Evolutionary conservation across 2,888 invertebrate species (phyloP), one percentile per base, ranked within the genome.

Genomic region (Pediacus dermestoides): DNA sequence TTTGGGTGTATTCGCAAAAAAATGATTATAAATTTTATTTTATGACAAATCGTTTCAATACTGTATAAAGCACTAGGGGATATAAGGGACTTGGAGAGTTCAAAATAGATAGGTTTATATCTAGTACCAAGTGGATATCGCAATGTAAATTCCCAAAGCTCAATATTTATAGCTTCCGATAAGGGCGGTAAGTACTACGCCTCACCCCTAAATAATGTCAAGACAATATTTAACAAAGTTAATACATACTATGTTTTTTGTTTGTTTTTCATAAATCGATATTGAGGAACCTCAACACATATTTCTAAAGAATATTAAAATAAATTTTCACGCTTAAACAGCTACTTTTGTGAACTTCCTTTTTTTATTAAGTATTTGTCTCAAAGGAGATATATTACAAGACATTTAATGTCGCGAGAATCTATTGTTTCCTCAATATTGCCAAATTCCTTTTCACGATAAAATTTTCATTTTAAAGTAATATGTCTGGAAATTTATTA

Each of bases 81-180:
- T 50, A 50, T 53, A 53, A 50, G 52, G 44, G 48, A 50, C 46
- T 53, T 50, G 34, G 47, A 52, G 52, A 42, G 38, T 58, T 52
- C 48, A 49, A 48, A 56, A 58, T 55, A 58, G 53, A 57, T 57
- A 55, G 55, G 56, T 54, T 54, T 53, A 52, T 57, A 61, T 59
- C 59, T 57, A 49, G 53, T 53, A 55, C 52, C 53, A 56, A 59
- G 57, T 61, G 56, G 59, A 59, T 61, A 61, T 61, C 56, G 59
- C 58, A 57, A 59, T 59, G 58, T 58, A 61, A 59, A 60, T 60
- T 60, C 58, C 50, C 52, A 50, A 51, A 57, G 60, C 57, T 53
- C 57, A 45, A 54, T 52, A 52, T 52, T 52, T 52, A 57, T 57
- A 46, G 55, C 53, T 57, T 52, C 50, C 55, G 57, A 57, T 57